Percentiles rank a stretch among this genome's conserved stretches.
These are phyloP conservation scores for Philopotamus ludificatus DNA, from an alignment of 1,140 invertebrate species.

Conservation along the genomic window DNA sequence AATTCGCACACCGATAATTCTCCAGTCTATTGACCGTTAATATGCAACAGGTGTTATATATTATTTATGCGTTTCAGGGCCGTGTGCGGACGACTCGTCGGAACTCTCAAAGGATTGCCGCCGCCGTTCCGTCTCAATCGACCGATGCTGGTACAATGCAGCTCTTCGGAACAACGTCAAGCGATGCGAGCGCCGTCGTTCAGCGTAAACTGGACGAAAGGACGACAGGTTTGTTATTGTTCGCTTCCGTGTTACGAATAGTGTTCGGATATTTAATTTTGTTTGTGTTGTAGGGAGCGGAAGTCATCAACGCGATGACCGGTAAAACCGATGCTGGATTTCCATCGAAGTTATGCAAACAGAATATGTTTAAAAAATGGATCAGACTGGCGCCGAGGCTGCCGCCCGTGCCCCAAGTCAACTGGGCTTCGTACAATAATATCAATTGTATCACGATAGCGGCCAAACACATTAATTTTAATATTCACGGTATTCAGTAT, in stretches of 20 bases:
- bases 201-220: conserved; percentile 80
- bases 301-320: conserved; percentile 79
- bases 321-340: conserved; percentile 73
- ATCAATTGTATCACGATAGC: conserved; percentile 12
- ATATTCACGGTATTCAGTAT: conserved; percentile 27
- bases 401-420: conserved; percentile 15
- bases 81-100: conserved; percentile 77
- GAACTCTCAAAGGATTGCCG: conserved; percentile 71
- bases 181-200: conserved; percentile 87
- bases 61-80: conserved; percentile 58
- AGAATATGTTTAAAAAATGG: conserved; percentile 69
- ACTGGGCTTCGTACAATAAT: conserved; percentile 17
- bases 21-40: too few species aligned
- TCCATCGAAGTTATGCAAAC: conserved; percentile 78
- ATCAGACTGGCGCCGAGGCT: conserved; percentile 45
- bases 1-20: too few species aligned
- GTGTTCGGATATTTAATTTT: neutral
- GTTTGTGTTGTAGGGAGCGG: conserved; percentile 55
- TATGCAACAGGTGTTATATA: too few species aligned
- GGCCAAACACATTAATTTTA: conserved; percentile 16
- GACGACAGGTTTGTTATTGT: conserved; percentile 48
- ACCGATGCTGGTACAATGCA: conserved; percentile 74
- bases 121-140: conserved; percentile 79
- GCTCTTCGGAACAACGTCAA: conserved; percentile 74
- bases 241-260: conserved; percentile 1